A percentile compares a stretch with the other conserved stretches of the same genome.
phyloP scores from a whole-genome alignment of 2,888 invertebrate genomes.

The Drosophila engyochracea region DNA sequence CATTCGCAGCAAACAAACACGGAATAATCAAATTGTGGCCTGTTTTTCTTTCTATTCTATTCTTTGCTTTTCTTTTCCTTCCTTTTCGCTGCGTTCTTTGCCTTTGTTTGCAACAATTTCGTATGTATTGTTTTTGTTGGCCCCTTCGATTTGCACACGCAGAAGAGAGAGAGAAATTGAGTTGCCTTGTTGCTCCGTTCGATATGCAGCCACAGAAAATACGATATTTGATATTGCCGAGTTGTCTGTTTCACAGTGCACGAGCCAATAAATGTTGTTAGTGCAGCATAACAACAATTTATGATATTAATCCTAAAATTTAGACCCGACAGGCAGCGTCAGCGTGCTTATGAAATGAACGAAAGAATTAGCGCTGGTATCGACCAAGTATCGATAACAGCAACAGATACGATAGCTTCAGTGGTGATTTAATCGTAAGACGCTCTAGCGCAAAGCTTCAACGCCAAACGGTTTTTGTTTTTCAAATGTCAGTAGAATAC shows the following conservation, averaged over 20 bases:
- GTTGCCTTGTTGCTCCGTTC: not conserved
- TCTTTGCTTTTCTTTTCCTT: not conserved
- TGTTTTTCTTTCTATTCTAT: conserved; percentile 4
- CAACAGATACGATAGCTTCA: conserved; percentile 4
- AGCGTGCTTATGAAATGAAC: conserved; percentile 51
- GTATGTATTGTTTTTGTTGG: conserved; percentile 11
- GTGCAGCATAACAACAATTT: conserved; percentile 37
- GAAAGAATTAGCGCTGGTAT: conserved; percentile 23
- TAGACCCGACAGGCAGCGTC: conserved; percentile 42
- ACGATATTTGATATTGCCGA: not conserved
- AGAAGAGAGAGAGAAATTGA: conserved; percentile 21
- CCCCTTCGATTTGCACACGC: conserved; percentile 4
- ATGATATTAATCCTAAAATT: conserved; percentile 37
- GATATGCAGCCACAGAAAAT: not conserved
- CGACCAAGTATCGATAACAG: conserved; percentile 25
- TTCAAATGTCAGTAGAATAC: not conserved
- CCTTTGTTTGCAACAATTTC: conserved; percentile 31
- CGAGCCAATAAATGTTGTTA: conserved; percentile 20
- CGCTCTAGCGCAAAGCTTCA: not conserved
- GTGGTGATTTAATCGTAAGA: not conserved
- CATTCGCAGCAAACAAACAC: conserved; percentile 44
- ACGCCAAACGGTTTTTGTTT: not conserved
- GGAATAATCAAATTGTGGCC: not conserved
- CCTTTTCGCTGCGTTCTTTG: not conserved
- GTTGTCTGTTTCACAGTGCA: conserved; percentile 8